phyloP scores from a whole-genome alignment of 2,797 vertebrate genomes.

The Melanotaenia trifasciata region DNA sequence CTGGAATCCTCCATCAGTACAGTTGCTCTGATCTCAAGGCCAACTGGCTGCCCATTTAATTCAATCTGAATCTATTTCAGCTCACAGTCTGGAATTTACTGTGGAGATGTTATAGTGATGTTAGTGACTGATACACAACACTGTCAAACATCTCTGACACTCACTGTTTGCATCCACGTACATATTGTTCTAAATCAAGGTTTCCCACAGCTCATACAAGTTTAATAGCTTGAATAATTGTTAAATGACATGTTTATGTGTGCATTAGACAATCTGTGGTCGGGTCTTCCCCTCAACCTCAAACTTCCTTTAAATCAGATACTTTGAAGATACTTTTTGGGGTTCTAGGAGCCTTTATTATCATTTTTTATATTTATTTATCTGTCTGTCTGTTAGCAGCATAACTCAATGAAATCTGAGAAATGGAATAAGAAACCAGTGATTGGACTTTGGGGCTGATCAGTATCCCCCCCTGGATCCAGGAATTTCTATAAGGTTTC shows the following conservation, averaged over 20 bases:
- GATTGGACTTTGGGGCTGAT: too few species aligned
- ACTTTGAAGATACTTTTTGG: too few species aligned
- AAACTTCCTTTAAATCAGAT: too few species aligned
- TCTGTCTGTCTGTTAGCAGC: too few species aligned
- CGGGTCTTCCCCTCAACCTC: too few species aligned
- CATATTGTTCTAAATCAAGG: not conserved
- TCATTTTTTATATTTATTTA: too few species aligned
- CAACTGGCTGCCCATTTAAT: conserved; percentile 58
- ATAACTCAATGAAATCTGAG: too few species aligned
- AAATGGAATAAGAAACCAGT: too few species aligned
- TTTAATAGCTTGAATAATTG: not conserved
- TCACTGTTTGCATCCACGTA: not conserved
- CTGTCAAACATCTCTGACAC: conserved; percentile 3
- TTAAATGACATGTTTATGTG: not conserved
- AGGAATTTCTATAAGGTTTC: too few species aligned
- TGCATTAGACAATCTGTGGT: not conserved
- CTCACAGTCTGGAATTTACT: conserved; percentile 49
- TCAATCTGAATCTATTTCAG: conserved; percentile 67
- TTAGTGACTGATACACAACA: not conserved
- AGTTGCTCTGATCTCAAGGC: conserved; percentile 53
- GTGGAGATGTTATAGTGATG: conserved; percentile 1
- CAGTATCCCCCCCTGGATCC: too few species aligned
- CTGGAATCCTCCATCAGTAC: conserved; percentile 53
- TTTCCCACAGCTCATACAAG: conserved; percentile 1
- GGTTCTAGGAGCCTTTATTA: too few species aligned